phyloP scores from a whole-genome alignment of 2,888 invertebrate genomes.

The Bombyx huttoni region DNA sequence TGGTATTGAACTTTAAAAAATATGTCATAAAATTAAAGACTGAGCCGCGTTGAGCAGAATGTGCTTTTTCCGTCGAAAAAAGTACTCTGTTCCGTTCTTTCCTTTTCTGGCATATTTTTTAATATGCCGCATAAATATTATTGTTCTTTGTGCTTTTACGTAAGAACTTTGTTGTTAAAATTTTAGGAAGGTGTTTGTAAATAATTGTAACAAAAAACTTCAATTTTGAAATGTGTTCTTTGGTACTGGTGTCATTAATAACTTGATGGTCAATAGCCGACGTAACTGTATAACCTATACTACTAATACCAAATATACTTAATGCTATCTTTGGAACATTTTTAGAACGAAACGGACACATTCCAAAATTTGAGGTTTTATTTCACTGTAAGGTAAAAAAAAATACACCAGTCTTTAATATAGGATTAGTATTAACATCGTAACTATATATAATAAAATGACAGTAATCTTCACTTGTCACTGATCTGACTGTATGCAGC shows the following conservation, averaged over 20 bases:
- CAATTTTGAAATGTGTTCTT: conserved; percentile 2
- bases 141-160: conserved; percentile 5
- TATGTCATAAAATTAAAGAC: conserved; percentile 2
- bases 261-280: no score
- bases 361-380: conserved; percentile 38
- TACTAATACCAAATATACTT: no score
- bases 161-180: conserved; percentile 16
- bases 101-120: conserved; percentile 3
- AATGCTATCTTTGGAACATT: no score
- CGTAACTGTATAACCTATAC: no score
- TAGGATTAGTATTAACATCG: conserved; percentile 17
- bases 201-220: background rate
- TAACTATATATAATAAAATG: conserved; percentile 4
- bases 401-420: conserved; percentile 59
- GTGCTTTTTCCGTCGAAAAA: background rate
- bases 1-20: background rate
- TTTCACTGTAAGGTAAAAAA: conserved; percentile 65
- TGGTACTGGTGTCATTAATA: no score
- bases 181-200: conserved; percentile 12
- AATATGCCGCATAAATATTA: background rate
- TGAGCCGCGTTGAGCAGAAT: conserved; percentile 4
- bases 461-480: background rate
- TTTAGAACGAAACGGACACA: conserved; percentile 9
- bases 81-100: conserved; percentile 3
- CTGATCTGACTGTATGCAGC: background rate